phyloP scores from a whole-genome alignment of 2,888 invertebrate species.

The Cyaniris semiargus region DNA sequence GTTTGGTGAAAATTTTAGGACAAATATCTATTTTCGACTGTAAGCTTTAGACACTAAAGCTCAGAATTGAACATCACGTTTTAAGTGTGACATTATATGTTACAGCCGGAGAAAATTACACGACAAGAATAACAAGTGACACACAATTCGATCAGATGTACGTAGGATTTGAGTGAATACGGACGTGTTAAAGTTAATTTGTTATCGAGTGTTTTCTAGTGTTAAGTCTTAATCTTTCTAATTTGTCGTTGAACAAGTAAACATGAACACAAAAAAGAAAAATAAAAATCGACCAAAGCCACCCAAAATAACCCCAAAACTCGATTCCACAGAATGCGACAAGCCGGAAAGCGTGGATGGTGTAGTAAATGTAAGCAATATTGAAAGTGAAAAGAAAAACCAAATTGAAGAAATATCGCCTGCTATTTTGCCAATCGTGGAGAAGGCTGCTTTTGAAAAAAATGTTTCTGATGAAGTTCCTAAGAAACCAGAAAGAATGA shows the following conservation, averaged over 20 bases:
- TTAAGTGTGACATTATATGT: slow-evolving; percentile 64
- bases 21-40: slow-evolving; percentile 33
- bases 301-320: slow-evolving; percentile 47
- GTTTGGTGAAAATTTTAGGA: slow-evolving; percentile 46
- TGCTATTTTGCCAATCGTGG: background rate
- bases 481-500: slow-evolving; percentile 72
- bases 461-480: slow-evolving; percentile 49
- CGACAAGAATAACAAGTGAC: slow-evolving; percentile 64
- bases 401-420: slow-evolving; percentile 31
- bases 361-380: slow-evolving; percentile 30
- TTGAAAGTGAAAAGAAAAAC: slow-evolving; percentile 35
- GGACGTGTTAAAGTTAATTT: slow-evolving; percentile 49
- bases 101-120: slow-evolving; percentile 58
- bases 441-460: slow-evolving; percentile 14
- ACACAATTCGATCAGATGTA: slow-evolving; percentile 66
- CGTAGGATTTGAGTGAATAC: slow-evolving; percentile 64
- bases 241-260: slow-evolving; percentile 35
- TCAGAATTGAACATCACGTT: slow-evolving; percentile 23
- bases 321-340: slow-evolving; percentile 41
- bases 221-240: slow-evolving; percentile 32
- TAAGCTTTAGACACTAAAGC: slow-evolving; percentile 26
- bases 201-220: slow-evolving; percentile 37
- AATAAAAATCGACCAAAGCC: slow-evolving; percentile 61
- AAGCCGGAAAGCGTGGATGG: slow-evolving; percentile 35
- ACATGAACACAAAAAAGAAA: slow-evolving; percentile 70